These are phyloP conservation scores for Tachina grossa DNA, from an alignment of 2,888 invertebrate species.

Conservation along the genomic window DNA sequence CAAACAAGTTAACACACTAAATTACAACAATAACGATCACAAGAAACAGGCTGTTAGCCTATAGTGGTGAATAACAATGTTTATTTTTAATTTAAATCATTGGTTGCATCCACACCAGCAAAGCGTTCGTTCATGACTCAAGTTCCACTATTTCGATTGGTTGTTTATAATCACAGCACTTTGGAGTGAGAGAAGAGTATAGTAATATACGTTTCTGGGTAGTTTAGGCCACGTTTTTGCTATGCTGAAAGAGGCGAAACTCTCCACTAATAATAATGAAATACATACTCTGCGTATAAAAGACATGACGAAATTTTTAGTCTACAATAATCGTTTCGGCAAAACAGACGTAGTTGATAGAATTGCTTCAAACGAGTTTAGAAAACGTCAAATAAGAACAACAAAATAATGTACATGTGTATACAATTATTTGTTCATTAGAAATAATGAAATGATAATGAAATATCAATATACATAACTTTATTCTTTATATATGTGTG, in stretches of 20 bases:
- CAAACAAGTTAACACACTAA: constrained; percentile 41
- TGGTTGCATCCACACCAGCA: constrained; percentile 45
- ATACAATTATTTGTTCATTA: neutral
- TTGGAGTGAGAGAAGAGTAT: constrained; percentile 11
- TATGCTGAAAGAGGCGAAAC: constrained; percentile 33
- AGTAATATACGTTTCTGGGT: neutral
- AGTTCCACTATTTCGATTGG: constrained; percentile 67
- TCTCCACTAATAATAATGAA: constrained; percentile 57
- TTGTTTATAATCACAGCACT: neutral
- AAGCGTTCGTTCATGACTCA: neutral
- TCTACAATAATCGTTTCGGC: constrained; percentile 78
- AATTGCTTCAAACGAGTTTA: constrained; percentile 49
- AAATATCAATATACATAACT: constrained; percentile 1
- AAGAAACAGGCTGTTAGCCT: neutral
- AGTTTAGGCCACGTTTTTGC: neutral
- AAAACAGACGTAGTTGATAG: constrained; percentile 75
- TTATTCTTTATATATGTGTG: neutral
- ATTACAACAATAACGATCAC: constrained; percentile 9
- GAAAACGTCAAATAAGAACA: constrained; percentile 23
- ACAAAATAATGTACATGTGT: neutral
- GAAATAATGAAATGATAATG: neutral
- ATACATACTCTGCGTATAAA: constrained; percentile 37
- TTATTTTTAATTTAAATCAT: constrained; percentile 28
- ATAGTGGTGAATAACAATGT: constrained; percentile 53
- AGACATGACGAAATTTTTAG: constrained; percentile 73